A percentile compares a stretch with the other conserved stretches of the same genome.
Evolutionary conservation across 2,113 vertebrate species (phyloP).

Genomic region (Etia nguti): DNA sequence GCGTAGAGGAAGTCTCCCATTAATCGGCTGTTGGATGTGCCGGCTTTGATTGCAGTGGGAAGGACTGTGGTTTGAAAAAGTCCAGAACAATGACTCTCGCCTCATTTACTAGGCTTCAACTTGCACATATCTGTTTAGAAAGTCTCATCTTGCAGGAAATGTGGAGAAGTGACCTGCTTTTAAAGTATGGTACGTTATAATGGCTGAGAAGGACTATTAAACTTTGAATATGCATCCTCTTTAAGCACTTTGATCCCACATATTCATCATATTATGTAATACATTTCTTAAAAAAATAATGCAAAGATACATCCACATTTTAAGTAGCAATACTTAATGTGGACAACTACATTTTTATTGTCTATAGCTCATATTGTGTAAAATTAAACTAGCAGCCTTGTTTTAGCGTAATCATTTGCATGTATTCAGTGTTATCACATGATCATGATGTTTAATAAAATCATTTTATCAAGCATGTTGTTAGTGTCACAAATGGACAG

Average conservation of each 20-base stretch:
- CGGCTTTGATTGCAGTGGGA: slow-evolving; percentile 25
- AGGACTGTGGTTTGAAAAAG: slow-evolving; percentile 5
- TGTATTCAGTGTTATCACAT: slow-evolving; percentile 26
- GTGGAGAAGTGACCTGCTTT: background rate
- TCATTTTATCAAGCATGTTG: slow-evolving; percentile 2
- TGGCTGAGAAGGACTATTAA: background rate
- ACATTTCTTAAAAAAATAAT: background rate
- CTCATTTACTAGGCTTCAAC: slow-evolving; percentile 3
- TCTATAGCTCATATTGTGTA: background rate
- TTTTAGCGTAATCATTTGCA: slow-evolving; percentile 14
- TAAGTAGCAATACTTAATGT: background rate
- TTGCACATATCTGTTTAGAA: slow-evolving; percentile 11
- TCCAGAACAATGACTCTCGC: slow-evolving; percentile 35
- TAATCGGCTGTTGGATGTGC: slow-evolving; percentile 47
- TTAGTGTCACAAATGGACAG: background rate
- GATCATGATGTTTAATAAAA: slow-evolving; percentile 49
- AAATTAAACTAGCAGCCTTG: slow-evolving; percentile 3
- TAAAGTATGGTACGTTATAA: slow-evolving; percentile 39
- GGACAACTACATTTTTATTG: background rate
- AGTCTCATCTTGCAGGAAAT: background rate
- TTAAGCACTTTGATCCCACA: slow-evolving; percentile 31
- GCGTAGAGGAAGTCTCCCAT: slow-evolving; percentile 55
- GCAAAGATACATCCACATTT: background rate
- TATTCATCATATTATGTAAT: background rate
- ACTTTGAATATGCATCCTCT: slow-evolving; percentile 8